These are phyloP conservation scores for Arctocebus calabarensis DNA, from an alignment of 2,797 vertebrate genomes.

Conservation along the genomic window DNA sequence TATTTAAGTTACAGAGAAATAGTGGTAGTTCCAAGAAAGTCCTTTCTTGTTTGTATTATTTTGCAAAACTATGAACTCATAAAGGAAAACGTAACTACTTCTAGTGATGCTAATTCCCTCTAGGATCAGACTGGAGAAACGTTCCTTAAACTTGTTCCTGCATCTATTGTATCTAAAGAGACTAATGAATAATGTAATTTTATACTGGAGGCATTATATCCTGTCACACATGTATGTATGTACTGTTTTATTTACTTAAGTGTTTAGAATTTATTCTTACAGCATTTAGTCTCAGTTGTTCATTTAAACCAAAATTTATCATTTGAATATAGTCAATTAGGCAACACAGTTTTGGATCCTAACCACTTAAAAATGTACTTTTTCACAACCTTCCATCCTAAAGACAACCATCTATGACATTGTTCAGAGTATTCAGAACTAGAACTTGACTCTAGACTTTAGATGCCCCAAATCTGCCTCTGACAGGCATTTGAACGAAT, in stretches of 20 bases:
- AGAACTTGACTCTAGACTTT: background rate
- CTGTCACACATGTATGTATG: background rate
- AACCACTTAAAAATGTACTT: background rate
- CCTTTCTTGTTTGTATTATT: background rate
- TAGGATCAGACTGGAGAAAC: background rate
- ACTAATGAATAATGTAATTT: background rate
- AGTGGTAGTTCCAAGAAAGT: background rate
- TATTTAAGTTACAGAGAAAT: conserved; percentile 44
- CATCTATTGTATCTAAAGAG: background rate
- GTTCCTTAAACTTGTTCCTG: background rate
- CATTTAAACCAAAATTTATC: conserved; percentile 50
- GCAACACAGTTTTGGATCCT: conserved; percentile 11
- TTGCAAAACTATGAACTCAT: conserved; percentile 11
- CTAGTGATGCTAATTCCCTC: background rate
- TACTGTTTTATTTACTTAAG: background rate
- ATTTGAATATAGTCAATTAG: conserved; percentile 32
- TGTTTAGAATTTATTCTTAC: conserved; percentile 25
- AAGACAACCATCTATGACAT: background rate
- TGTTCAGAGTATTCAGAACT: background rate
- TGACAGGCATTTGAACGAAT: background rate
- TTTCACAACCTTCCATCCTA: background rate
- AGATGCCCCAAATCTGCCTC: background rate
- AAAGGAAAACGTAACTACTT: background rate
- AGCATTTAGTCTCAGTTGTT: conserved; percentile 11
- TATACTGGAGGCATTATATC: conserved; percentile 10